phyloP scores from a whole-genome alignment of 2,888 invertebrate species.

The Rutpela maculata region DNA sequence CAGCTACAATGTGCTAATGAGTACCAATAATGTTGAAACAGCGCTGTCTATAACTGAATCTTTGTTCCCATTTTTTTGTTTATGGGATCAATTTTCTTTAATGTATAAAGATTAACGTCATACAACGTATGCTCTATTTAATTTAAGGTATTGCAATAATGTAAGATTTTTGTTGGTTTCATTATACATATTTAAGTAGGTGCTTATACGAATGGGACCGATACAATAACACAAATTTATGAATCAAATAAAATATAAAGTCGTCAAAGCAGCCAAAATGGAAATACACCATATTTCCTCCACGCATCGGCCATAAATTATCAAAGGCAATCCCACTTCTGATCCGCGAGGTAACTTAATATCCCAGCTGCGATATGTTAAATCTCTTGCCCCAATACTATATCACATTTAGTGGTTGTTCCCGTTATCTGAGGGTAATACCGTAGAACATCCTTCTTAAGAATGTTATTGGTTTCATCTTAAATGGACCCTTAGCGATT shows the following conservation, averaged over 20 bases:
- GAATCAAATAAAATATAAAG: background rate
- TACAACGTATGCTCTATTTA: too few species aligned
- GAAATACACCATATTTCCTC: conserved; percentile 41
- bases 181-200: too few species aligned
- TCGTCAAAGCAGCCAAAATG: conserved; percentile 25
- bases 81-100: too few species aligned
- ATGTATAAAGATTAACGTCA: too few species aligned
- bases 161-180: conserved; percentile 1
- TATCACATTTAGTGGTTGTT: conserved; percentile 71
- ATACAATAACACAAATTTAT: conserved; percentile 17
- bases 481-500: conserved; percentile 67
- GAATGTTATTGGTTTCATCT: conserved; percentile 69
- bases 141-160: too few species aligned
- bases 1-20: too few species aligned
- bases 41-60: too few species aligned
- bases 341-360: conserved; percentile 41
- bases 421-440: conserved; percentile 69
- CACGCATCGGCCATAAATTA: conserved; percentile 42
- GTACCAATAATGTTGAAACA: too few species aligned
- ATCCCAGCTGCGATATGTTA: conserved; percentile 34
- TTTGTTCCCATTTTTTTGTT: too few species aligned
- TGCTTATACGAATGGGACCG: conserved; percentile 32
- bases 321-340: conserved; percentile 40
- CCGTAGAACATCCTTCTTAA: conserved; percentile 67
- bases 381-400: conserved; percentile 54